phyloP scores from a whole-genome alignment of 2,113 vertebrate genomes.

The Myiozetetes cayanensis region DNA sequence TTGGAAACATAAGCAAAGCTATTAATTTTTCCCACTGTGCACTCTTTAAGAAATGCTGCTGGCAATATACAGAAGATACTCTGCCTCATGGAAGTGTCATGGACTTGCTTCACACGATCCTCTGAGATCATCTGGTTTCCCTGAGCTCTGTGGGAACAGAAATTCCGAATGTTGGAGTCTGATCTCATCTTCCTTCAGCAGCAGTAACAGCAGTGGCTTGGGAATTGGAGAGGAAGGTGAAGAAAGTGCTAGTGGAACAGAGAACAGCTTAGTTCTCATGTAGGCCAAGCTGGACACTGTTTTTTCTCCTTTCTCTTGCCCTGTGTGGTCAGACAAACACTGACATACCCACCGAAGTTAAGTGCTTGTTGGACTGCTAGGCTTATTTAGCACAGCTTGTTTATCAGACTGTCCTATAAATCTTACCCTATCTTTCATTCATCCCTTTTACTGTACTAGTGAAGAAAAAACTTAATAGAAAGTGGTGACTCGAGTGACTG shows the following conservation, averaged over 20 bases:
- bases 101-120: conserved; percentile 62
- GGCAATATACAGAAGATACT: conserved; percentile 39
- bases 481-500: not conserved
- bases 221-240: not conserved
- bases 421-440: not conserved
- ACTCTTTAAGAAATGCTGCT: conserved; percentile 45
- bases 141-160: conserved; percentile 69
- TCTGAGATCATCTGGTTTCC: conserved; percentile 71
- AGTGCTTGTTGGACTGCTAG: not conserved
- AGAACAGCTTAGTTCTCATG: not conserved
- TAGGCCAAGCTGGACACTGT: not conserved
- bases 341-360: not conserved
- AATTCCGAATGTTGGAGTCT: conserved; percentile 24
- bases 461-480: not conserved
- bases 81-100: conserved; percentile 64
- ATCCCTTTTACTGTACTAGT: not conserved
- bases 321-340: not conserved
- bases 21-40: conserved; percentile 67
- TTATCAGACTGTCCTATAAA: not conserved
- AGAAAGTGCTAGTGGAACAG: not conserved
- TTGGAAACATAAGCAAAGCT: conserved; percentile 62
- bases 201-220: conserved; percentile 34
- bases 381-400: not conserved
- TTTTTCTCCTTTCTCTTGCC: not conserved
- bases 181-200: conserved; percentile 31